Evolutionary conservation across 2,113 vertebrate genomes (phyloP).

Genomic region (Myxocyprinus asiaticus): DNA sequence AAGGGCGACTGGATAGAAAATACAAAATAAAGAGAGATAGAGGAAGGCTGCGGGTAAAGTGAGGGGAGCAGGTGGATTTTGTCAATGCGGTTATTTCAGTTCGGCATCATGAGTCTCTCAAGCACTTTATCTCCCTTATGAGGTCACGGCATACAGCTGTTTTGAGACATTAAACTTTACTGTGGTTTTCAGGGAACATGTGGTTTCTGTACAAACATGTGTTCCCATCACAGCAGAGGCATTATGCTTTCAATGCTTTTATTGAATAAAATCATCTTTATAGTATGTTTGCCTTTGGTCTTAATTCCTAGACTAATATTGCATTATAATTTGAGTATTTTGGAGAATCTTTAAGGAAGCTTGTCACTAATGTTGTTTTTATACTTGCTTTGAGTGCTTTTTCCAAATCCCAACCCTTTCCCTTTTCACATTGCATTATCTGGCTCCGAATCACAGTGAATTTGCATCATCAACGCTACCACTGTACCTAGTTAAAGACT

Average conservation of each 20-base stretch:
- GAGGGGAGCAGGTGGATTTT: constrained; percentile 44
- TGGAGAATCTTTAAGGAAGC: background rate
- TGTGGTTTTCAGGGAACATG: constrained; percentile 25
- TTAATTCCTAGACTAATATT: constrained; percentile 5
- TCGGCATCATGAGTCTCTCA: constrained; percentile 1
- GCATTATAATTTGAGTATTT: background rate
- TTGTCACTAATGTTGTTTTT: too few species aligned
- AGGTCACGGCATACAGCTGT: constrained; percentile 47
- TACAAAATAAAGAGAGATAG: background rate
- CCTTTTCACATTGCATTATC: too few species aligned
- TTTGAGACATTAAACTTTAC: constrained; percentile 40
- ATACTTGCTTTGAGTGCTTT: too few species aligned
- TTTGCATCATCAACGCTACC: too few species aligned
- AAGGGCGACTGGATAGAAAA: background rate
- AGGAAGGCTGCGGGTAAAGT: background rate
- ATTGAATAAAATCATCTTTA: background rate
- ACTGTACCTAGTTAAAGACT: too few species aligned
- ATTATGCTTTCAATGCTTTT: background rate
- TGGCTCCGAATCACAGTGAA: too few species aligned
- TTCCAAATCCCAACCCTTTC: too few species aligned
- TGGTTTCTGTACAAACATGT: background rate
- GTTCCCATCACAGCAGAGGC: background rate
- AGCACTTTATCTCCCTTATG: constrained; percentile 28
- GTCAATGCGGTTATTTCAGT: constrained; percentile 33
- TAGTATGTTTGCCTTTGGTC: background rate